Evolutionary conservation across 1,140 invertebrate species (phyloP).

Genomic region (Ooceraea biroi): DNA sequence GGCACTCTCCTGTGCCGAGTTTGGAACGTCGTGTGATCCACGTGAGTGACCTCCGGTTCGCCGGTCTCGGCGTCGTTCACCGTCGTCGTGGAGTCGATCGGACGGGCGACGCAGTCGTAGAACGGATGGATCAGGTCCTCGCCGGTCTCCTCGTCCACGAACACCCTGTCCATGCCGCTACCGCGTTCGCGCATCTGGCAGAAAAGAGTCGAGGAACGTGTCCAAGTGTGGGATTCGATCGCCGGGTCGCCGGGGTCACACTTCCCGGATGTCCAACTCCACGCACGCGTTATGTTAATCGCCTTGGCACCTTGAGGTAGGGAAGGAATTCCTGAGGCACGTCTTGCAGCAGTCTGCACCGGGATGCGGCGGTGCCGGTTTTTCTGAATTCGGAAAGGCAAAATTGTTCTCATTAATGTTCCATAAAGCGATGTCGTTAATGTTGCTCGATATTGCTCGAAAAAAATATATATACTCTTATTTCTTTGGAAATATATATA

Average conservation of each 20-base stretch:
- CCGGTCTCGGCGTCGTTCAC: conserved; percentile 81
- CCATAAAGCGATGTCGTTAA: background rate
- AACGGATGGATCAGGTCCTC: conserved; percentile 73
- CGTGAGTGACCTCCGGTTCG: conserved; percentile 77
- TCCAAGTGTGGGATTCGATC: conserved; percentile 48
- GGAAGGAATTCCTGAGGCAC: conserved; percentile 23
- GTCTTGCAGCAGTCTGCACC: background rate
- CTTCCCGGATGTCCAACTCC: conserved; percentile 76
- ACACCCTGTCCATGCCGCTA: conserved; percentile 71
- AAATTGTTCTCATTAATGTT: background rate
- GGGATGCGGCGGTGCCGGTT: background rate
- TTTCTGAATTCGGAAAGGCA: background rate
- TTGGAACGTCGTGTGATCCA: conserved; percentile 6
- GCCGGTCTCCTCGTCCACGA: conserved; percentile 81
- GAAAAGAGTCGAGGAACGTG: background rate
- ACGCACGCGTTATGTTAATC: conserved; percentile 69
- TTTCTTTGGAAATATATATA: no score
- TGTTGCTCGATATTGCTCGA: background rate
- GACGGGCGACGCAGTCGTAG: conserved; percentile 16
- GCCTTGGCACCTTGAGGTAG: background rate
- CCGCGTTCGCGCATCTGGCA: conserved; percentile 25
- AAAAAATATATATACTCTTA: no score
- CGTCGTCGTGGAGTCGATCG: background rate
- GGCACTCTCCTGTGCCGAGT: conserved; percentile 70
- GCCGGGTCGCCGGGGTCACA: conserved; percentile 76